Evolutionary conservation across 2,113 vertebrate genomes (phyloP), one percentile per base, ranked within the genome.

Genomic region (Natator depressus): DNA sequence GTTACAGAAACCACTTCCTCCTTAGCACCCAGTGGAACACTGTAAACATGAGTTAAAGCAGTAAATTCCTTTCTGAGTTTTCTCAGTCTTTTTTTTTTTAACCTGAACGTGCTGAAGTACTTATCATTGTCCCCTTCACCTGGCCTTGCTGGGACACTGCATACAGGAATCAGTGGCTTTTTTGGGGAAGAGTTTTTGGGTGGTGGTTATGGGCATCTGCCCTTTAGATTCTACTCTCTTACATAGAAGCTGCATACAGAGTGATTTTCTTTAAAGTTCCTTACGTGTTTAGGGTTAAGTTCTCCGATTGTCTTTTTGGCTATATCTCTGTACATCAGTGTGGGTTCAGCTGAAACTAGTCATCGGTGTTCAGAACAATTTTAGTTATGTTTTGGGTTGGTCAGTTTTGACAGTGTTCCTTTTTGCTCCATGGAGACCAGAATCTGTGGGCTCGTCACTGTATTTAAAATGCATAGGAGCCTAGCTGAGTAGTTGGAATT

Each of bases 1-100:
- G 95, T 98, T 98, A 98, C 59, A 98, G 94, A 97, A 98, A 97
- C 98, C 96, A 97, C 98, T 99, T 99, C 98, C 98, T 98, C 96
- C 93, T 86, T 92, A 59, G 90, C 54, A 95, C 96, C 96, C 96
- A 88, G 75, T 98, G 98, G 97, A 98, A 98, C 97, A 97, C 96
- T 98, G 87, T 93, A 95, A 98, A 95, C 59, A 76, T 91, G 85
- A 57, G 6, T 84, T 1, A 0, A 93, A 93, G 57, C 25, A 88
- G 93, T 75, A 69, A 8, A 82, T 81, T 38, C 53, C 75, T 76
- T 90, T 57, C 79, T 4, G 1, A n/a, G 35, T 47, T n/a, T 22
- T 51, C 42, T 29, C 57, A 10, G 57, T 62, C 27, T 59, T 62
- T 62, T 35, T 75, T 29, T 47, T 53, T 10, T 11, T 14, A 88